Evolutionary conservation across 2,888 invertebrate species (phyloP).

Genomic region (Nemoura dubitans): DNA sequence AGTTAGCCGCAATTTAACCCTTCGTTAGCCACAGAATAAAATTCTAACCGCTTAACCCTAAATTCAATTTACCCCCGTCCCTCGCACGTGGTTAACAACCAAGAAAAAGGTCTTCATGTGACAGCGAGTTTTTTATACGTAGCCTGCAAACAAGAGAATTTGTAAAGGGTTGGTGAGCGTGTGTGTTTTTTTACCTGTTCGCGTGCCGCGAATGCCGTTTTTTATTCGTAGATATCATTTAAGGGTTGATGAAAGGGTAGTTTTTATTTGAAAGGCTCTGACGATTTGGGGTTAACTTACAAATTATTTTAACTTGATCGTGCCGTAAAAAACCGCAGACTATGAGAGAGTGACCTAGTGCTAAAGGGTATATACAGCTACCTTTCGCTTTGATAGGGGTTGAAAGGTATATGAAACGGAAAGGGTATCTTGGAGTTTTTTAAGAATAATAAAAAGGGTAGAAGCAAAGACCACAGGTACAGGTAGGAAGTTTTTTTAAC

Average conservation of each 20-base stretch:
- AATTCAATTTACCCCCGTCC: slow-evolving; percentile 30
- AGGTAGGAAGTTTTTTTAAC: slow-evolving; percentile 44
- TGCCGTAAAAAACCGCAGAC: slow-evolving; percentile 42
- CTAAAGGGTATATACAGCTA: slow-evolving; percentile 44
- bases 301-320: slow-evolving; percentile 45
- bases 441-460: slow-evolving; percentile 41
- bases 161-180: slow-evolving; percentile 46
- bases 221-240: slow-evolving; percentile 33
- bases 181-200: slow-evolving; percentile 46
- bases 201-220: slow-evolving; percentile 41
- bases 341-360: slow-evolving; percentile 41
- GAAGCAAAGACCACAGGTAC: slow-evolving; percentile 34
- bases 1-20: slow-evolving; percentile 38
- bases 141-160: slow-evolving; percentile 24
- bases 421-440: slow-evolving; percentile 40
- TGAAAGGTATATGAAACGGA: slow-evolving; percentile 35
- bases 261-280: slow-evolving; percentile 36
- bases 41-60: slow-evolving; percentile 36
- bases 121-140: slow-evolving; percentile 33
- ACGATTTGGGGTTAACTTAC: slow-evolving; percentile 43
- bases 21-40: slow-evolving; percentile 38
- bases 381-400: slow-evolving; percentile 31
- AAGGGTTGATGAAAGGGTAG: slow-evolving; percentile 44
- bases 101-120: slow-evolving; percentile 33
- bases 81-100: slow-evolving; percentile 24